Percentiles rank a stretch among this genome's conserved stretches.
These are phyloP conservation scores for Kryptolebias ocellatus DNA, from an alignment of 2,797 vertebrate species.

Conservation along the genomic window DNA sequence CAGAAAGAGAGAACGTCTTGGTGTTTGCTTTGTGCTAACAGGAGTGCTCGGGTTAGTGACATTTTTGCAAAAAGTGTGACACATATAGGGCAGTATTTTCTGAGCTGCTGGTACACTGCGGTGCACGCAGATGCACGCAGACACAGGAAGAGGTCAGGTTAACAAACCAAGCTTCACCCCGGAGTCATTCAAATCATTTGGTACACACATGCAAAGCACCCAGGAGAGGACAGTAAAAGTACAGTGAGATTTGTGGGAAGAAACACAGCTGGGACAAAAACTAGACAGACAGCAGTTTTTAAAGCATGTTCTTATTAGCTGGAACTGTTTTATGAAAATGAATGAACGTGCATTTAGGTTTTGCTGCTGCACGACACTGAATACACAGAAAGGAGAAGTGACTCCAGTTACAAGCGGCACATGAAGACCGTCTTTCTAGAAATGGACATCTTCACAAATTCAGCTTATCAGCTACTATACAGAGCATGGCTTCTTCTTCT, in stretches of 20 bases:
- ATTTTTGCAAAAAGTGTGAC: neutral
- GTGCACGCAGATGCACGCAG: neutral
- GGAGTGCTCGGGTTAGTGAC: neutral
- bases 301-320: neutral
- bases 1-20: slow-evolving; percentile 1
- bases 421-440: neutral
- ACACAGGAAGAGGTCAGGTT: slow-evolving; percentile 17
- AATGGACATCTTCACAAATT: slow-evolving; percentile 8
- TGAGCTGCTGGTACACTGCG: neutral
- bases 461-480: neutral
- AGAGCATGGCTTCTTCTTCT: slow-evolving; percentile 17
- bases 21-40: neutral
- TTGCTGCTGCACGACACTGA: neutral
- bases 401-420: neutral
- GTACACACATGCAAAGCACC: slow-evolving; percentile 34
- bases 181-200: slow-evolving; percentile 37
- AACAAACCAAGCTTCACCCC: neutral
- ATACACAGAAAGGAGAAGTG: neutral
- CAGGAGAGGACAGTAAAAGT: neutral
- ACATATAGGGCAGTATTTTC: neutral
- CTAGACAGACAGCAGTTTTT: neutral
- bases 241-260: neutral
- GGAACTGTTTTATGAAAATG: neutral
- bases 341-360: neutral
- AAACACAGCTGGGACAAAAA: slow-evolving; percentile 6